Percentiles rank a stretch among this genome's conserved stretches.
These are phyloP conservation scores for Ptiloglossa arizonensis DNA, from an alignment of 1,140 invertebrate genomes.

Conservation along the genomic window DNA sequence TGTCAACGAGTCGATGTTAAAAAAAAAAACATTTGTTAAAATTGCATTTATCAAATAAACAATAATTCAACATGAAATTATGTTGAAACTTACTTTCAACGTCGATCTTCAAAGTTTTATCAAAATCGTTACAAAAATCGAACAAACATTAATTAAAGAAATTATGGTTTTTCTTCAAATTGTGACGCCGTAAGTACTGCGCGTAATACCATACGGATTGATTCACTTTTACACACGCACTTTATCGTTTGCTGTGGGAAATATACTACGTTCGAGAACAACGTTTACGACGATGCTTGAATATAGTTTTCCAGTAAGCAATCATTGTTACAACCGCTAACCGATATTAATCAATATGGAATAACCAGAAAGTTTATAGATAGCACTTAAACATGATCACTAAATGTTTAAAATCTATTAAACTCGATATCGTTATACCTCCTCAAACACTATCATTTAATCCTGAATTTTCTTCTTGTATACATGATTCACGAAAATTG, in stretches of 20 bases:
- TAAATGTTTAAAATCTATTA: conserved; percentile 20
- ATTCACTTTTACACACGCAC: conserved; percentile 57
- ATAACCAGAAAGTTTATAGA: not conserved
- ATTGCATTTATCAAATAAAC: not conserved
- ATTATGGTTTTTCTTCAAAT: conserved; percentile 54
- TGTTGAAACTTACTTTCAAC: conserved; percentile 14
- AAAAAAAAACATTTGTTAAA: not conserved
- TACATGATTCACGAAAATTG: conserved; percentile 1
- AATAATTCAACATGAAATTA: not conserved
- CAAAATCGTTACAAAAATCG: not conserved
- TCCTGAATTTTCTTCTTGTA: conserved; percentile 2
- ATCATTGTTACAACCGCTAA: conserved; percentile 40
- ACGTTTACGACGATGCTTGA: conserved; percentile 29
- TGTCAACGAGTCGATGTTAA: too few species aligned
- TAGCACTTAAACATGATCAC: not conserved
- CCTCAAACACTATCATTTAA: conserved; percentile 18
- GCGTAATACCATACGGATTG: conserved; percentile 48
- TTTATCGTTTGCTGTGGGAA: conserved; percentile 31
- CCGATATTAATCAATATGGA: conserved; percentile 50
- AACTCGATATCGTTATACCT: conserved; percentile 10
- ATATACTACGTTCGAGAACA: conserved; percentile 15
- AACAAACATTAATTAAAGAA: conserved; percentile 11
- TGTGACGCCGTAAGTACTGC: conserved; percentile 44
- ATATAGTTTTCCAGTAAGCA: conserved; percentile 38
- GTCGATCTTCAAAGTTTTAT: not conserved